These are phyloP conservation scores for Oriolus oriolus DNA, from an alignment of 2,113 vertebrate genomes.

Conservation along the genomic window DNA sequence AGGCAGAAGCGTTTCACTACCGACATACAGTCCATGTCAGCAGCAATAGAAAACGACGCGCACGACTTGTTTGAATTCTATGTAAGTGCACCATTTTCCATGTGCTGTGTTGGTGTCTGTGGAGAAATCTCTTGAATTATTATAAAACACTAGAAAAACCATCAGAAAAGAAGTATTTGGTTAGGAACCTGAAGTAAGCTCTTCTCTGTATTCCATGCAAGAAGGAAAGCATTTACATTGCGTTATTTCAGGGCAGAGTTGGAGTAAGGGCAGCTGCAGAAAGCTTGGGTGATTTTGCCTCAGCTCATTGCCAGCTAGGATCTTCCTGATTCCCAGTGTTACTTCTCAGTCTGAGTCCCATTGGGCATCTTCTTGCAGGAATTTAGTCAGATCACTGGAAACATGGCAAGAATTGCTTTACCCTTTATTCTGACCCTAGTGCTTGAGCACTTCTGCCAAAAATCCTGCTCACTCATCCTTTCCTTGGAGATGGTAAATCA, in stretches of 20 bases:
- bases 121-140: not conserved
- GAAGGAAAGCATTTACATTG: not conserved
- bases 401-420: not conserved
- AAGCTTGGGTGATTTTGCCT: not conserved
- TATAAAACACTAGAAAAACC: not conserved
- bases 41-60: not conserved
- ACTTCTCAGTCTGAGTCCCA: fast-evolving
- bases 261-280: not conserved
- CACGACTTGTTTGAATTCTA: not conserved
- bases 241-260: not conserved
- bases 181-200: not conserved
- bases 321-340: not conserved
- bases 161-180: not conserved
- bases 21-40: fast-evolving
- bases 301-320: not conserved
- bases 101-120: not conserved
- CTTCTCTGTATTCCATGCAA: not conserved
- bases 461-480: not conserved
- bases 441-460: not conserved
- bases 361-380: not conserved
- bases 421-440: not conserved
- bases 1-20: not conserved
- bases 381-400: not conserved
- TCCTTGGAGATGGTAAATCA: not conserved
- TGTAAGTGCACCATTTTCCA: not conserved